A percentile compares a stretch with the other conserved stretches of the same genome.
phyloP scores from a whole-genome alignment of 2,888 invertebrate genomes.

The Gortyna flavago region DNA sequence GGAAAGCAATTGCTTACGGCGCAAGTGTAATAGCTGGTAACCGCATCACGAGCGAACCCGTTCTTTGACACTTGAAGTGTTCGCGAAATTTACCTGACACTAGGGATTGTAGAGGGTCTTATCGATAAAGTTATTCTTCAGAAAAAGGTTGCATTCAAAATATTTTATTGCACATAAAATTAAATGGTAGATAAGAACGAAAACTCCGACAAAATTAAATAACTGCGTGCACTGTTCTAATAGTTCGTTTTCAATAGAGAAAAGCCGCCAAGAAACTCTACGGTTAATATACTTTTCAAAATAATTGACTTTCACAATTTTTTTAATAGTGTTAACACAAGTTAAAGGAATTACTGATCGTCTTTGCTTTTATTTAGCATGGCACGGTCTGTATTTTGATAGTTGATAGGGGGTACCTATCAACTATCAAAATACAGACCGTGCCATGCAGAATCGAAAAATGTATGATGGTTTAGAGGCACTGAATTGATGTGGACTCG shows the following conservation, averaged over 20 bases:
- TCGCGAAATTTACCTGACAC: conserved; percentile 74
- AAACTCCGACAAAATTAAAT: not conserved
- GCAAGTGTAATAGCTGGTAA: conserved; percentile 77
- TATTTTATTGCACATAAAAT: no score
- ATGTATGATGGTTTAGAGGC: not conserved
- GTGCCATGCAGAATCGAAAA: not conserved
- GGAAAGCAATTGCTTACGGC: conserved; percentile 81
- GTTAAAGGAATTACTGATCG: not conserved
- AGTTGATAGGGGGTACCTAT: not conserved
- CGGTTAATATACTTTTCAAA: not conserved
- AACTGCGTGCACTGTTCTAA: not conserved
- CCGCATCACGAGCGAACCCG: conserved; percentile 80
- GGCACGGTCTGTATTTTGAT: not conserved
- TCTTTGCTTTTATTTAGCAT: not conserved
- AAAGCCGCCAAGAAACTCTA: not conserved
- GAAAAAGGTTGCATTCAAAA: not conserved
- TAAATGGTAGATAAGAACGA: not conserved
- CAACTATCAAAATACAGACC: no score
- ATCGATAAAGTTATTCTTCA: conserved; percentile 48
- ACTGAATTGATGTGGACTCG: no score
- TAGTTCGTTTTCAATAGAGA: not conserved
- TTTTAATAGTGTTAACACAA: not conserved
- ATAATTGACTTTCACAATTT: not conserved
- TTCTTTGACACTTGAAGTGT: conserved; percentile 83
- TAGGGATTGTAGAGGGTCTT: conserved; percentile 62